Evolutionary conservation across 2,113 vertebrate species (phyloP).

Genomic region (Rafetus swinhoei): DNA sequence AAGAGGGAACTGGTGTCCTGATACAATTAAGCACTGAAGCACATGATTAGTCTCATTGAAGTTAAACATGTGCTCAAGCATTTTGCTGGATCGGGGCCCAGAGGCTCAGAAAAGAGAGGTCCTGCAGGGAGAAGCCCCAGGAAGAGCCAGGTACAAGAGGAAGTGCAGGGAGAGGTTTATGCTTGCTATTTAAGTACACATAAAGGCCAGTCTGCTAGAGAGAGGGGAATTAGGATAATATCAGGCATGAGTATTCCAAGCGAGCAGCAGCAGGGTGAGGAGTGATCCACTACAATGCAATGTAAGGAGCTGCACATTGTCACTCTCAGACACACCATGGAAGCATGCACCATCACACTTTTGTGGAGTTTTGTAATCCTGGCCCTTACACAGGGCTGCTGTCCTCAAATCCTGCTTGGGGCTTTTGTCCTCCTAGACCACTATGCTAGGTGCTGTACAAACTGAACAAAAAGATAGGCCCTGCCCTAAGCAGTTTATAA

Average conservation of each 20-base stretch:
- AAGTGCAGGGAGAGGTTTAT: conserved; percentile 60
- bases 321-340: neutral
- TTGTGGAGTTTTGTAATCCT: neutral
- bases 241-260: neutral
- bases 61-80: neutral
- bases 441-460: neutral
- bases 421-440: neutral
- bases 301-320: neutral
- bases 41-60: neutral
- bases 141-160: conserved; percentile 67
- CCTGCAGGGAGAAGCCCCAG: conserved; percentile 45
- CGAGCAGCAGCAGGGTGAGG: neutral
- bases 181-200: conserved; percentile 53
- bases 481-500: neutral
- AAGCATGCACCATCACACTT: neutral
- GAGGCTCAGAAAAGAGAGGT: conserved; percentile 40
- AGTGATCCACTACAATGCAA: neutral
- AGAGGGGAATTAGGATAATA: conserved; percentile 25
- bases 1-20: rapidly evolving
- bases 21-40: neutral
- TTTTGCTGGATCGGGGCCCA: conserved; percentile 5
- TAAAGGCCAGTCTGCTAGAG: conserved; percentile 24
- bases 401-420: neutral
- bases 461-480: neutral
- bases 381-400: neutral